phyloP scores from a whole-genome alignment of 2,797 vertebrate species.

The Nasua narica region DNA sequence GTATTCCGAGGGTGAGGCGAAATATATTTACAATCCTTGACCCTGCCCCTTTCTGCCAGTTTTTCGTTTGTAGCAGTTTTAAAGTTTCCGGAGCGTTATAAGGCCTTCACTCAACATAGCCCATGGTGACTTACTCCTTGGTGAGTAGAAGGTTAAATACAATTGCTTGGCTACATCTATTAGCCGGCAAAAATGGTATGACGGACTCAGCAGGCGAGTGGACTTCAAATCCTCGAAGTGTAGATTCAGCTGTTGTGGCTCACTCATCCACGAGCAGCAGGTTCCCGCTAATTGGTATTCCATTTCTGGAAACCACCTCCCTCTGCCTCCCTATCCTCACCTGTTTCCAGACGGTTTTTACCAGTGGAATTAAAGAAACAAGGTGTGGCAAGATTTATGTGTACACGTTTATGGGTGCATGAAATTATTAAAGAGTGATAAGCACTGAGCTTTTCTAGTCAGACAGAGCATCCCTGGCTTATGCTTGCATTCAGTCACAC shows the following conservation, averaged over 20 bases:
- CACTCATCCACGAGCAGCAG: neutral
- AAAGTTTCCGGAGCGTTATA: neutral
- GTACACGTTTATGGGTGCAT: neutral
- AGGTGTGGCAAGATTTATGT: neutral
- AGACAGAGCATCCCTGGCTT: neutral
- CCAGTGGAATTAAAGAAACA: neutral
- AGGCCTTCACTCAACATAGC: neutral
- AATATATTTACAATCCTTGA: slow-evolving; percentile 8
- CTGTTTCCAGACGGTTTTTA: neutral
- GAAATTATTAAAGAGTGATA: neutral
- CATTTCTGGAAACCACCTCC: neutral
- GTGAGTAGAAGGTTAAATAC: neutral
- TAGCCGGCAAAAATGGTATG: neutral
- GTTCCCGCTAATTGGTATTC: neutral
- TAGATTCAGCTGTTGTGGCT: neutral
- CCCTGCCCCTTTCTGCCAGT: neutral
- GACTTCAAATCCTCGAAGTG: neutral
- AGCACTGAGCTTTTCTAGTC: neutral
- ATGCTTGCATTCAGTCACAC: neutral
- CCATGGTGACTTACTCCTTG: neutral
- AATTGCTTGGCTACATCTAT: neutral
- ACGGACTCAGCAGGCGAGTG: neutral
- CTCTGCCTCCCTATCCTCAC: neutral
- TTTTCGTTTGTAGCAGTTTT: slow-evolving; percentile 3
- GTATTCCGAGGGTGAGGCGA: neutral